Evolutionary conservation across 2,113 vertebrate species (phyloP), one percentile per base, ranked within the genome.

Genomic region (Eptatretus burgeri): DNA sequence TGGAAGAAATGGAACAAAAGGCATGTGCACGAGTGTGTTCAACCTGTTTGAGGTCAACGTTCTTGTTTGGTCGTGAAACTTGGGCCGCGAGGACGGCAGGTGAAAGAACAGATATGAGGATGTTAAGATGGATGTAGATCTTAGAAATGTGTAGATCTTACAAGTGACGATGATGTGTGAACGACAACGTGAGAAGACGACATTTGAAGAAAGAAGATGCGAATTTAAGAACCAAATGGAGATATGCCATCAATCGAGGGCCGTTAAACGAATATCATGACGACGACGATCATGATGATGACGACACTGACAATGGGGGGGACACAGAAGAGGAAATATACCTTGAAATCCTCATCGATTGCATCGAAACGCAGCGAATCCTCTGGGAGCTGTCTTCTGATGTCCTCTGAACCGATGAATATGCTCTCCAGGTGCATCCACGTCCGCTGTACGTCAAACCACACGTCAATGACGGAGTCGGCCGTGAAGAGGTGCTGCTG

Each of bases 401-500:
- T 79, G 69, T 80, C 80, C 67, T 78, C 75, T 63, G 77, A 83
- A 65, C 70, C 75, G 69, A 73, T 70, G 66, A 87, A 86, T 70
- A 85, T 78, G 68, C 77, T 81, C 73, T 82, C 78, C 41, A 84
- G 73, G 68, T 80, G 75, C 51, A 68, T 73, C 77, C 78, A 81
- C 1, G 70, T 76, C 62, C 14, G 17, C 65, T 85, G 81, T 68
- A 84, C 76, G 70, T 81, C 78, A 67, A 82, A 74, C 79, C 80
- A 84, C 63, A 78, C 68, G 49, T 72, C 76, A 70, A 82, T 71
- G 64, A 80, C 75, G 0, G 73, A 71, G 63, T 81, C 79, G 4
- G 77, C 75, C 50, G 70, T 64, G 20, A 75, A 80, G 64, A 79
- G 70, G 64, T 76, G 76, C 64, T 69, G 76, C 71, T 82, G 76